phyloP scores from a whole-genome alignment of 2,113 vertebrate species.

The Myotis lucifugus region DNA sequence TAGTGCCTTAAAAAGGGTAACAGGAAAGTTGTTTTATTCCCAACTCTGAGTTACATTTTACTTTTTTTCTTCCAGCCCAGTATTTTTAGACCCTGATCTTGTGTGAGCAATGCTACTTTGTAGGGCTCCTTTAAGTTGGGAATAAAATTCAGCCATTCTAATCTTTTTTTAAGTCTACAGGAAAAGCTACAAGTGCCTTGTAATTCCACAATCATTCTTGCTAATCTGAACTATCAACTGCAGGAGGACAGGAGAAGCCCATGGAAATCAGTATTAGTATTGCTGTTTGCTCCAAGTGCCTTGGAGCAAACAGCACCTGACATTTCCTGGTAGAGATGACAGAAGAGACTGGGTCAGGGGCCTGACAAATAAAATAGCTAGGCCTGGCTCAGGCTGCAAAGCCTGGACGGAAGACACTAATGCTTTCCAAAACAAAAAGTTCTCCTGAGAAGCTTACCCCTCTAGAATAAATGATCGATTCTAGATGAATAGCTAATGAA shows the following conservation, averaged over 20 bases:
- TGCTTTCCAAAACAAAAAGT: not conserved
- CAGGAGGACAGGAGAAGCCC: not conserved
- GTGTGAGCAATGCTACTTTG: not conserved
- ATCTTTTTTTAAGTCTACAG: not conserved
- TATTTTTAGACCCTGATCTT: not conserved
- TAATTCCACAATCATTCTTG: not conserved
- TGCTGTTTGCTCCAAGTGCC: too few relatives aligned
- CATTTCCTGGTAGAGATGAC: not conserved
- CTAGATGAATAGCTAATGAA: not conserved
- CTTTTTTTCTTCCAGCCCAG: slow-evolving; percentile 12
- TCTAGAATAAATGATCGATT: not conserved
- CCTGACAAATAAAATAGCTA: not conserved
- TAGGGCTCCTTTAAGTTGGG: not conserved
- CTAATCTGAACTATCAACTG: not conserved
- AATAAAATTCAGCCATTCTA: not conserved
- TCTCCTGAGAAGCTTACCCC: not conserved
- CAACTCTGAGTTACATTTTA: not conserved
- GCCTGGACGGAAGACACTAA: not conserved
- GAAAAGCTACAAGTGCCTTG: not conserved
- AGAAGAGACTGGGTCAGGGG: not conserved
- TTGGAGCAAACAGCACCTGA: too few relatives aligned
- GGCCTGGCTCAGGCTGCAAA: not conserved
- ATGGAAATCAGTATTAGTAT: not conserved
- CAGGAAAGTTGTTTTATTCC: not conserved
- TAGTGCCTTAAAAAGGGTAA: not conserved